Evolutionary conservation across 2,888 invertebrate genomes (phyloP), one percentile per base, ranked within the genome.

Genomic region (Drosophila kokeensis): DNA sequence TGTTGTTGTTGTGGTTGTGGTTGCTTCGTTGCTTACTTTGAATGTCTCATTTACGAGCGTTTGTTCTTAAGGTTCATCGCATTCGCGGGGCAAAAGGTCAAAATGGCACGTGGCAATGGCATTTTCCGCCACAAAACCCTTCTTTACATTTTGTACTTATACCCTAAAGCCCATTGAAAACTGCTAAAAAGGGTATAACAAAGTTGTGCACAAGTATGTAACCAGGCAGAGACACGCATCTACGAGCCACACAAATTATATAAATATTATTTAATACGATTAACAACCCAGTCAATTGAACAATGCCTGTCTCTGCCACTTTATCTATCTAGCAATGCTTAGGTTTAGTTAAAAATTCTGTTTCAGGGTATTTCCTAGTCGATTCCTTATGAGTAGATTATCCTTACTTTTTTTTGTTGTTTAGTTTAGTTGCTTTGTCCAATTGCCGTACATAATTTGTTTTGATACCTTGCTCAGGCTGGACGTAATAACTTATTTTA

Each of bases 21-120:
- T 69, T 74, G 65, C 42, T 76, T 67, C 57, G 62, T 24, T 64
- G 69, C 48, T 45, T 65, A 70, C 73, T 68, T 79, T 71, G 62
- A 81, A 86, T 88, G 84, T 85, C 83, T 89, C 79, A 79, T 85
- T 86, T 86, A 69, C 68, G 70, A 78, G 78, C 78, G 54, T 70
- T 73, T 72, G 74, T 76, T 62, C 81, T 79, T 81, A 81, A 86
- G 78, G 87, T 83, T 83, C 87, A 83, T 86, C 83, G 83, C 74
- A 68, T 81, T 79, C 49, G 50, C 66, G 36, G 54, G 36, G 54
- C 70, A 45, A 78, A 78, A 78, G 79, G 78, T 78, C 78, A 78
- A 70, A 64, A 64, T 30, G 79, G 75, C 78, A 79, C 78, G 78
- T 78, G 78, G 78, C 78, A 78, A 65, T 79, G 77, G 54, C 70